phyloP scores from a whole-genome alignment of 2,113 vertebrate genomes.

The Nothobranchius kuhntae region DNA sequence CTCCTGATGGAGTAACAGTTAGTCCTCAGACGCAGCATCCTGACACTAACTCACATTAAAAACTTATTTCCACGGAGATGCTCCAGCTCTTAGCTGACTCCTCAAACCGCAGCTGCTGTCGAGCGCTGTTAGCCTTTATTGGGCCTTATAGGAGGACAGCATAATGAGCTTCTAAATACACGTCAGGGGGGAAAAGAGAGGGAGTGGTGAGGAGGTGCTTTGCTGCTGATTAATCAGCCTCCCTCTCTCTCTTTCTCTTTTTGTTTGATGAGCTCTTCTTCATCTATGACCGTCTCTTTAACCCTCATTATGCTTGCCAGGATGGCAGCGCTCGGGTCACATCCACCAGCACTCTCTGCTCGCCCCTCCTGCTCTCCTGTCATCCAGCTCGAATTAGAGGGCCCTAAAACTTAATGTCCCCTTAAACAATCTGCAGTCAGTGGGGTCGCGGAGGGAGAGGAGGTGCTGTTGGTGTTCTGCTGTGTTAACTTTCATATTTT shows the following conservation, averaged over 20 bases:
- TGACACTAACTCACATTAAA: constrained; percentile 5
- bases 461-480: constrained; percentile 74
- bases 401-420: constrained; percentile 81
- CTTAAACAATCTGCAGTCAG: constrained; percentile 69
- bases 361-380: constrained; percentile 34
- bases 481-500: constrained; percentile 72
- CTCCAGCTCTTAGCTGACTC: constrained; percentile 53
- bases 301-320: constrained; percentile 72
- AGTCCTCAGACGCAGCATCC: neutral
- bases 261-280: constrained; percentile 71
- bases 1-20: neutral
- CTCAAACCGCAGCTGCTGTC: constrained; percentile 60
- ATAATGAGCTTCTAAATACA: constrained; percentile 76
- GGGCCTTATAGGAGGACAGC: constrained; percentile 60
- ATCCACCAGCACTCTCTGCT: constrained; percentile 33
- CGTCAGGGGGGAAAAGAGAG: constrained; percentile 48
- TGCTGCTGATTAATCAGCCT: constrained; percentile 74
- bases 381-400: constrained; percentile 68
- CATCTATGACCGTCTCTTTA: constrained; percentile 74
- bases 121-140: constrained; percentile 74
- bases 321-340: constrained; percentile 55
- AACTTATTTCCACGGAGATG: constrained; percentile 22
- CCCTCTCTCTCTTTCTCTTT: constrained; percentile 33
- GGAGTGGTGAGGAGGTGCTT: constrained; percentile 2
- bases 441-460: constrained; percentile 52